Evolutionary conservation across 2,888 invertebrate species (phyloP).

Genomic region (Epiblema foenella): DNA sequence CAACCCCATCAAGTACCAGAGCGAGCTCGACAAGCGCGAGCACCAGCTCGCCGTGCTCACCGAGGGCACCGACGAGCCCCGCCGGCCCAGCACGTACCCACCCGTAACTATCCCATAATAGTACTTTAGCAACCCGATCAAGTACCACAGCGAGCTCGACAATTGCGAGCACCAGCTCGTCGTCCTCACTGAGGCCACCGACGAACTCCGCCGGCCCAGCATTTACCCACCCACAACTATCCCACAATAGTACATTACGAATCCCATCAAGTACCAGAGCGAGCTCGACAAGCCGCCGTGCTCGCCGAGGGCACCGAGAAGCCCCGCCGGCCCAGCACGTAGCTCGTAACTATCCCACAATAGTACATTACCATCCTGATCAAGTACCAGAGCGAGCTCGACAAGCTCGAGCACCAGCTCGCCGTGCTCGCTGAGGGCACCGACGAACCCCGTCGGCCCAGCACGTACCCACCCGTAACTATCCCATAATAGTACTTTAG

Average conservation of each 20-base stretch:
- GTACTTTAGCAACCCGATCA: no score
- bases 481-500: slow-evolving; percentile 80
- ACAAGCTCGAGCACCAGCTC: no score
- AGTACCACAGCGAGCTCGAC: no score
- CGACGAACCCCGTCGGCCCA: no score
- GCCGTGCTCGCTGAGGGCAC: no score
- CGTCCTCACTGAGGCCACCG: no score
- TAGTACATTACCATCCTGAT: no score
- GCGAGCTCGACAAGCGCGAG: slow-evolving; percentile 95
- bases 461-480: no score
- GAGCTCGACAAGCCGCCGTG: slow-evolving; percentile 95
- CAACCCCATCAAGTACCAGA: slow-evolving; percentile 98
- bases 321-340: slow-evolving; percentile 46
- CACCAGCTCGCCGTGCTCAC: slow-evolving; percentile 95
- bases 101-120: slow-evolving; percentile 2
- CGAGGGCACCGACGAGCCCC: slow-evolving; percentile 88
- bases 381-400: no score
- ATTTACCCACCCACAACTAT: no score
- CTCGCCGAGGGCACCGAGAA: slow-evolving; percentile 92
- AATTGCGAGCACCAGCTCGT: no score
- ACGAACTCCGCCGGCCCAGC: no score
- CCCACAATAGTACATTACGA: slow-evolving; percentile 87
- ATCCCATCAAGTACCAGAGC: slow-evolving; percentile 98
- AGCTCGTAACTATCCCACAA: slow-evolving; percentile 8
- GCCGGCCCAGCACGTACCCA: slow-evolving; percentile 34